Conservation (phyloP, 64 coral and sea anemone genomes). For the Trachythela sp. region DNA sequence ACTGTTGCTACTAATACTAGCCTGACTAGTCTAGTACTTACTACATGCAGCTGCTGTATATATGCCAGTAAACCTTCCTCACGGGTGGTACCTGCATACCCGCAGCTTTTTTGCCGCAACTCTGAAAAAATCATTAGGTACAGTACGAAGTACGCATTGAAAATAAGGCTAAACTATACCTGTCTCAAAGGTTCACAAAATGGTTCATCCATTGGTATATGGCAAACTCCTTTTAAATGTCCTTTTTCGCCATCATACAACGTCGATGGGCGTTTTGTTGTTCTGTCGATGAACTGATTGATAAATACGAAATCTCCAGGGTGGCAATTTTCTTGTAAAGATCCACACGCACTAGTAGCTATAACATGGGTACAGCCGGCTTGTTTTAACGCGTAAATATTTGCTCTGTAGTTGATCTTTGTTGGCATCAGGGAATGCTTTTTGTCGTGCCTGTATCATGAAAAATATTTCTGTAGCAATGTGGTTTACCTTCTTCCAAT, state of each 20-base stretch:
- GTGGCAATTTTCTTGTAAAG: constrained; percentile 67
- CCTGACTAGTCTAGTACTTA: too few species aligned
- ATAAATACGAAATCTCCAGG: constrained; percentile 84
- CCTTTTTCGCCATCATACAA: constrained; percentile 86
- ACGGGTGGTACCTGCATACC: too few species aligned
- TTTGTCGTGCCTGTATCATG: constrained; percentile 72
- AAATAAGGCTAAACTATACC: constrained; percentile 41
- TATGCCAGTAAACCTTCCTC: too few species aligned
- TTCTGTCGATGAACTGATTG: constrained; percentile 94
- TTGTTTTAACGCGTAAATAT: constrained; percentile 77
- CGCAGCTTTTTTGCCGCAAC: too few species aligned
- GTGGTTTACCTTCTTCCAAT: too few species aligned
- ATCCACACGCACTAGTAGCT: constrained; percentile 90
- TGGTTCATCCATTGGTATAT: constrained; percentile 92
- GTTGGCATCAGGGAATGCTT: constrained; percentile 83
- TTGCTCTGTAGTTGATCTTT: constrained; percentile 92
- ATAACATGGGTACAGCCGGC: constrained; percentile 85
- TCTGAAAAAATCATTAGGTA: too few species aligned
- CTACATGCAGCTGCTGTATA: too few species aligned
- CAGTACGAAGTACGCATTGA: too few species aligned
- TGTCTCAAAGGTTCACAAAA: constrained; percentile 67
- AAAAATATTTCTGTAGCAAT: not conserved
- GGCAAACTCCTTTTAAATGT: constrained; percentile 64
- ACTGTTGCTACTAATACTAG: too few species aligned
- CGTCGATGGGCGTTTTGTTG: constrained; percentile 78